Conservation (phyloP, 2,113 vertebrate species). For the Scophthalmus maximus region DNA sequence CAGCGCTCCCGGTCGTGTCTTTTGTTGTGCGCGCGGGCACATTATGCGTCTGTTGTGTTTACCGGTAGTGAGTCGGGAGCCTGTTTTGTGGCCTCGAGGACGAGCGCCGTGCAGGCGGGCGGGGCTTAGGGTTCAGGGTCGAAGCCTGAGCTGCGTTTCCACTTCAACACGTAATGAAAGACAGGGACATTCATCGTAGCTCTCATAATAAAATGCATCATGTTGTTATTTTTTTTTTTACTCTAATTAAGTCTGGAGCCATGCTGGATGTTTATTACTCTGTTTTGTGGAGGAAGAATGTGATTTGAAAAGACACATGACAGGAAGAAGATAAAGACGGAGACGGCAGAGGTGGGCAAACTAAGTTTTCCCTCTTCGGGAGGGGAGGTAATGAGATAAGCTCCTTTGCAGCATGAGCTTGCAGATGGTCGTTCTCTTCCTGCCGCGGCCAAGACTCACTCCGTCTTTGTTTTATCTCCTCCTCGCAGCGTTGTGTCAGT, state of each 20-base stretch:
- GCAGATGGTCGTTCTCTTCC: constrained; percentile 62
- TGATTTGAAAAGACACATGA: constrained; percentile 17
- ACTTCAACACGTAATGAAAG: constrained; percentile 10
- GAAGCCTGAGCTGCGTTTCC: constrained; percentile 19
- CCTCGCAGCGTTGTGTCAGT: constrained; percentile 44
- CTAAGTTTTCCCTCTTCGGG: constrained; percentile 40
- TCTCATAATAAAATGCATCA: constrained; percentile 14
- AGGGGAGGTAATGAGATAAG: constrained; percentile 52
- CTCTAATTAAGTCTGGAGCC: constrained; percentile 46
- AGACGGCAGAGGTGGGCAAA: constrained; percentile 9
- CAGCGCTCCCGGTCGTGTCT: constrained; percentile 51
- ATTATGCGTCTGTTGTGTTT: constrained; percentile 55
- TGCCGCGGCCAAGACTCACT: constrained; percentile 33
- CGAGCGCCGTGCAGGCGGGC: constrained; percentile 5
- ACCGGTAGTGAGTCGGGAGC: constrained; percentile 54
- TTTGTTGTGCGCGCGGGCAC: constrained; percentile 47
- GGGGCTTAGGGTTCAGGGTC: constrained; percentile 49
- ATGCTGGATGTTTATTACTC: constrained; percentile 35
- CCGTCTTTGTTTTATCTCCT: constrained; percentile 59
- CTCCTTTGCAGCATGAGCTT: constrained; percentile 36
- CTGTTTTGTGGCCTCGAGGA: constrained; percentile 31
- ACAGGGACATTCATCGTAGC: not conserved
- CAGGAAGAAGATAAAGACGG: constrained; percentile 35
- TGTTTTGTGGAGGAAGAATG: constrained; percentile 49
- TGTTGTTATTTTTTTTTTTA: constrained; percentile 1